These are phyloP conservation scores for Nephila pilipes DNA, from an alignment of 1,140 invertebrate genomes.

Conservation along the genomic window DNA sequence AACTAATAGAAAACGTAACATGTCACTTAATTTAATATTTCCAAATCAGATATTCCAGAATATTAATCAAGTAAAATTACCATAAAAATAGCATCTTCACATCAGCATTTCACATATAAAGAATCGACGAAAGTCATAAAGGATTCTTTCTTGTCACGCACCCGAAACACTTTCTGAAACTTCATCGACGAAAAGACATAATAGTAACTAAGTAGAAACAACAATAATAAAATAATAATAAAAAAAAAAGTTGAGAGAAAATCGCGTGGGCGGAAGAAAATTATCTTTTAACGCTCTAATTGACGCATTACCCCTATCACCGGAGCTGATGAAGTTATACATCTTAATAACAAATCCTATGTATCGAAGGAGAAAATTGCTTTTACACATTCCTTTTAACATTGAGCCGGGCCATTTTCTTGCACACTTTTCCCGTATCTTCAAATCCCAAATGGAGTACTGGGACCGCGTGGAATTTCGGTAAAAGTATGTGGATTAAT, in stretches of 20 bases:
- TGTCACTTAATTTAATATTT: too few relatives aligned
- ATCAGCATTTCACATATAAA: too few relatives aligned
- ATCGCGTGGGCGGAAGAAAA: conserved; percentile 1
- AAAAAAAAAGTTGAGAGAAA: not conserved
- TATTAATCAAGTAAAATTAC: too few relatives aligned
- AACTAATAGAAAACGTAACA: too few relatives aligned
- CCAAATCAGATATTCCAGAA: too few relatives aligned
- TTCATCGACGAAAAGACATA: not conserved
- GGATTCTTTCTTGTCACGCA: not conserved
- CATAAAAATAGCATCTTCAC: too few relatives aligned
- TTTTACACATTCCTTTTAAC: conserved; percentile 37
- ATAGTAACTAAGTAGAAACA: too few relatives aligned
- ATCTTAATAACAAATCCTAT: conserved; percentile 28
- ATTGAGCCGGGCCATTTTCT: not conserved
- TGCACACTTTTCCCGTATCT: not conserved
- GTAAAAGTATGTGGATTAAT: conserved; percentile 66
- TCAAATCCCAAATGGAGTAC: not conserved
- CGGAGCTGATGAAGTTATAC: conserved; percentile 18
- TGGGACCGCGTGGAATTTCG: conserved; percentile 4
- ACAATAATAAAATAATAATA: not conserved
- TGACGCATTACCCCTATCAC: not conserved
- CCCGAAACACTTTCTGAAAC: not conserved
- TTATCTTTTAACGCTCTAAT: conserved; percentile 35
- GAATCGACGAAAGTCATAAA: not conserved
- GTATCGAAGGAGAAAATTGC: not conserved